Percentiles rank a stretch among this genome's conserved stretches.
These are phyloP conservation scores for Hyles vespertilio DNA, from an alignment of 1,140 invertebrate species.

Conservation along the genomic window DNA sequence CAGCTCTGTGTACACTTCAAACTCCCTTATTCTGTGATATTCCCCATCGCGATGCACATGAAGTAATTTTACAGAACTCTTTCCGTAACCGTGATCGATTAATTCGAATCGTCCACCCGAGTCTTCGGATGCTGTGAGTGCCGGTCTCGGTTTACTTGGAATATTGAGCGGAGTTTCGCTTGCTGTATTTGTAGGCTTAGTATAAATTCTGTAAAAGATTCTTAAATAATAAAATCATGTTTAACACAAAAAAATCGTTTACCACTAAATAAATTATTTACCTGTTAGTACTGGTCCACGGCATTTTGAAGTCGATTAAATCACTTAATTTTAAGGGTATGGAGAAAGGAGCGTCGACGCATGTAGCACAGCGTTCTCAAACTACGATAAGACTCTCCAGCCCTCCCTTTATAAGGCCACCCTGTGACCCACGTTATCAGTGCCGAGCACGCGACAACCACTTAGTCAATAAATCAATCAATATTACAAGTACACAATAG, in stretches of 20 bases:
- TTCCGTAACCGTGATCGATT: slow-evolving; percentile 83
- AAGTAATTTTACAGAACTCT: slow-evolving; percentile 83
- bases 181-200: slow-evolving; percentile 62
- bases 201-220: slow-evolving; percentile 59
- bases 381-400: slow-evolving; percentile 33
- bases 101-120: slow-evolving; percentile 76
- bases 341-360: slow-evolving; percentile 56
- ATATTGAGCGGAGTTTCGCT: slow-evolving; percentile 27
- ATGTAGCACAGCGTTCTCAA: slow-evolving; percentile 39
- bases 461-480: no score
- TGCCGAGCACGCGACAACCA: slow-evolving; percentile 55
- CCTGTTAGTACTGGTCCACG: slow-evolving; percentile 71
- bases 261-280: slow-evolving; percentile 17
- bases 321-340: slow-evolving; percentile 69
- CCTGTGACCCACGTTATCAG: slow-evolving; percentile 64
- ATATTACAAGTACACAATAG: no score
- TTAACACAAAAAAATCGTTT: no score
- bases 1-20: slow-evolving; percentile 83
- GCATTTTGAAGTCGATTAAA: slow-evolving; percentile 45
- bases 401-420: slow-evolving; percentile 48
- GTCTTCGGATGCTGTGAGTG: slow-evolving; percentile 54
- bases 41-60: slow-evolving; percentile 80
- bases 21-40: slow-evolving; percentile 82
- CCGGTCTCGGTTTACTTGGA: slow-evolving; percentile 21
- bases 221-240: neutral